Base-by-base conservation (phyloP, 2,797 vertebrate species). In the Siniperca undulata region DNA sequence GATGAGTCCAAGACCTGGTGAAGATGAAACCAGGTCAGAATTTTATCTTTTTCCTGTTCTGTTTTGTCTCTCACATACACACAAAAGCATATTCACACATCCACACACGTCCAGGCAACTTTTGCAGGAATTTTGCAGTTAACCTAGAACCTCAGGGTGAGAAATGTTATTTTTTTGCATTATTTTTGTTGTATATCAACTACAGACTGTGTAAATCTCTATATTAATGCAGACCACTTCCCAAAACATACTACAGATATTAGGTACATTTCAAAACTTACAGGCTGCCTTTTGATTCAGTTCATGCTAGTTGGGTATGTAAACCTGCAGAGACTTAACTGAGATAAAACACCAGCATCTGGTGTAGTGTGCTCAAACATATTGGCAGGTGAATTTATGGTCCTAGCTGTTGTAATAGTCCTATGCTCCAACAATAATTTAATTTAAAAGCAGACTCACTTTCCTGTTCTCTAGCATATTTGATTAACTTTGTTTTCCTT, bases 1-100 rank as follows among this genome's bases (percentile, higher is more conserved):
- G 95, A 92, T 70, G 95, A 95, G 88, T 97, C 97, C 96, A 93
- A 96, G 44, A 97, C 97, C 96, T 97, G 95, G 93, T 94, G 90
- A 94, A 96, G 93, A 96, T 91, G 92, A 92, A 95, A 91, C 91
- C 77, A 90, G 83, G 87, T 94, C 78, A 94, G 84, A 91, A 90
- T 78, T 50, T 22, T 56, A 69, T 64, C 38, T 64, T 27, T 64
- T 58, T 53, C 20, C 36, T 52, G 3, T 40, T 46, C 68, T 46
- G 42, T 76, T 38, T 19, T 61, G 19, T n/a, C 40, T 24, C 46
- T 34, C 52, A 34, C n/a, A 24, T 5, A 40, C 19, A 80, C 17
- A 17, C 5, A 14, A 20, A 34, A 53, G 13, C 7, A 66, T 27
- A 5, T 38, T 36, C 4, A n/a, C 17, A 48, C 9, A 66, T 40